Conservation (phyloP, 2,113 vertebrate genomes). For the Neodon shergylaensis region DNA sequence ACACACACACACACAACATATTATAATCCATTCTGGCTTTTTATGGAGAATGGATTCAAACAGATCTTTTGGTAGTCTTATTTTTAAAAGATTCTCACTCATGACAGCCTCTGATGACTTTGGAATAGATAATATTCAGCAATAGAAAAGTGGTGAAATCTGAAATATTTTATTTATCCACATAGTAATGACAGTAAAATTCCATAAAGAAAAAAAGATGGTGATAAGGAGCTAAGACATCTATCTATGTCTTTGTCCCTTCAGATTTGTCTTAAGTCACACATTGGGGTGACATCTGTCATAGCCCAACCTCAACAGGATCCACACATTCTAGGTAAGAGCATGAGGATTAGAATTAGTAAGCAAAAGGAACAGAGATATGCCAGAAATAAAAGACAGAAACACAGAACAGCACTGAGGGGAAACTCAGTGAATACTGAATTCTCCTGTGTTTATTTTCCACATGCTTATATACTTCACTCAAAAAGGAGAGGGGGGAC, state of each 20-base stretch:
- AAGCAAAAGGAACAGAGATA: too few species aligned
- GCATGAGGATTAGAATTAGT: too few species aligned
- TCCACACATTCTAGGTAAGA: too few species aligned
- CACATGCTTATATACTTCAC: too few species aligned
- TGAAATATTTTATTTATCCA: constrained; percentile 19
- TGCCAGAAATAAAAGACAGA: too few species aligned
- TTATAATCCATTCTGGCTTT: neutral
- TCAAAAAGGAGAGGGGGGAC: too few species aligned
- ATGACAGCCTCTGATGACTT: neutral
- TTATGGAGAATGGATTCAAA: neutral
- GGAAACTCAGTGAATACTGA: too few species aligned
- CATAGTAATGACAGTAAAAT: neutral
- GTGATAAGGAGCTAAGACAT: neutral
- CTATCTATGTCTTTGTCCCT: neutral
- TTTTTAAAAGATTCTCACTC: neutral
- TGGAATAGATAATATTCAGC: neutral
- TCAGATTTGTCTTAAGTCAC: neutral
- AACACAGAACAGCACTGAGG: too few species aligned
- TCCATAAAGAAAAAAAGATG: neutral
- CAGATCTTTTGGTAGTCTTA: neutral
- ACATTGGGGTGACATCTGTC: too few species aligned
- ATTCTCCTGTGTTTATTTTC: too few species aligned
- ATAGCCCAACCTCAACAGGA: too few species aligned
- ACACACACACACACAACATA: neutral
- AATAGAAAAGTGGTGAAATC: neutral